phyloP scores from a whole-genome alignment of 2,797 vertebrate genomes.

The Buphagus erythrorhynchus region DNA sequence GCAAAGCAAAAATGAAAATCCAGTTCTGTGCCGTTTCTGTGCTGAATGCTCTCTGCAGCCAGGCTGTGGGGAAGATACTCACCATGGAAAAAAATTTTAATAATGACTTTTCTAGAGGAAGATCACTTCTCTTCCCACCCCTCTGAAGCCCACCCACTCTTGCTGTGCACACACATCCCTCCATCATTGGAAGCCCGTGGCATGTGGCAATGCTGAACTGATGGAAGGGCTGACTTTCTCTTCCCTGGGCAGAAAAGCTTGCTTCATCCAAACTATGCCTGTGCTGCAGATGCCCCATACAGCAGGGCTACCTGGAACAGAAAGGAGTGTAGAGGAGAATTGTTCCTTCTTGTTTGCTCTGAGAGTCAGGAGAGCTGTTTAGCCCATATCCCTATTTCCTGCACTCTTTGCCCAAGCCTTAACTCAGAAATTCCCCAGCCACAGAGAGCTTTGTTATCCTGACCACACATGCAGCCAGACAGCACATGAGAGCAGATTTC shows the following conservation, averaged over 20 bases:
- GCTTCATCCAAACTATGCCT: not conserved
- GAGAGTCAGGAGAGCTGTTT: not conserved
- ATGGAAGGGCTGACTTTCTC: not conserved
- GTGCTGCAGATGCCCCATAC: not conserved
- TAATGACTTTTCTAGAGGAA: not conserved
- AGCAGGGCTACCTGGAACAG: not conserved
- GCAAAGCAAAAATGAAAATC: constrained; percentile 71
- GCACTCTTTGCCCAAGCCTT: not conserved
- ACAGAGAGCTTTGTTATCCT: not conserved
- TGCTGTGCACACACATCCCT: accelerated
- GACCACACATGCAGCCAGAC: not conserved
- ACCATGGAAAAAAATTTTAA: not conserved
- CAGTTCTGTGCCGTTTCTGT: not conserved
- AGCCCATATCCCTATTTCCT: accelerated
- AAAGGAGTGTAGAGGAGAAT: not conserved
- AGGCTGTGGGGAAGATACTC: not conserved
- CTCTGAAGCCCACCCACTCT: not conserved
- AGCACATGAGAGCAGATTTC: not conserved
- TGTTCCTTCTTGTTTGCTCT: not conserved
- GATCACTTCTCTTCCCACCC: not conserved
- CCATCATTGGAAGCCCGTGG: accelerated
- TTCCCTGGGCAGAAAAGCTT: not conserved
- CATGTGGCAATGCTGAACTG: not conserved
- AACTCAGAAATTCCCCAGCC: not conserved
- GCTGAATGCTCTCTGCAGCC: not conserved